Conservation (phyloP, 2,797 vertebrate species). For the Parambassis ranga region DNA sequence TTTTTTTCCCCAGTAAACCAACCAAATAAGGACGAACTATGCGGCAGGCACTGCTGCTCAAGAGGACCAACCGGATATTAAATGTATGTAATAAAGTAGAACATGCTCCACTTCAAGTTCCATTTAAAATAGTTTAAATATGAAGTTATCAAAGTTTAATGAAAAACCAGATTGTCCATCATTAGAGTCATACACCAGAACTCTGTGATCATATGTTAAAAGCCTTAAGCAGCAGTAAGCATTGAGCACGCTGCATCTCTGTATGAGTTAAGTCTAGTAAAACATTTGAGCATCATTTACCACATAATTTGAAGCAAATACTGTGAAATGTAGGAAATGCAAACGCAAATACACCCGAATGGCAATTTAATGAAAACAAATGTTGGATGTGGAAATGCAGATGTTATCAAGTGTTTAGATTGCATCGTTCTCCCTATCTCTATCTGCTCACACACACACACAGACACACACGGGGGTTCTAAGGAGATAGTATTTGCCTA, state of each 20-base stretch:
- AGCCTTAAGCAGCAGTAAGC: conserved; percentile 9
- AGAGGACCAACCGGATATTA: background rate
- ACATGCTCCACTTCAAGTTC: background rate
- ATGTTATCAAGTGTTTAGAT: conserved; percentile 74
- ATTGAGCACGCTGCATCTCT: conserved; percentile 21
- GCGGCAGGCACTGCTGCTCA: background rate
- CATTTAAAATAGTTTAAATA: background rate
- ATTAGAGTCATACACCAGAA: background rate
- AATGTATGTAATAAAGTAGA: background rate
- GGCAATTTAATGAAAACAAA: conserved; percentile 75
- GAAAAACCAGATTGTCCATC: background rate
- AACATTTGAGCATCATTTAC: conserved; percentile 65
- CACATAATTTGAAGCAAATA: conserved; percentile 62
- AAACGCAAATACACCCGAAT: conserved; percentile 58
- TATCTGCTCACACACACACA: conserved; percentile 39
- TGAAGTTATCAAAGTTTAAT: background rate
- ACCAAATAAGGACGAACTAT: conserved; percentile 6
- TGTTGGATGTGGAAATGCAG: conserved; percentile 62
- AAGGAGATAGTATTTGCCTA: conserved; percentile 54
- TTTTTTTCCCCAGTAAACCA: conserved; percentile 27
- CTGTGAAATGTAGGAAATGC: conserved; percentile 63
- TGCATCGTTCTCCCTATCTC: conserved; percentile 21
- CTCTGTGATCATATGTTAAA: conserved; percentile 1
- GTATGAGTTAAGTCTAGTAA: conserved; percentile 49
- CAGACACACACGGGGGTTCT: conserved; percentile 10